These are phyloP conservation scores for Picus viridis DNA, from an alignment of 2,797 vertebrate genomes.

Conservation along the genomic window DNA sequence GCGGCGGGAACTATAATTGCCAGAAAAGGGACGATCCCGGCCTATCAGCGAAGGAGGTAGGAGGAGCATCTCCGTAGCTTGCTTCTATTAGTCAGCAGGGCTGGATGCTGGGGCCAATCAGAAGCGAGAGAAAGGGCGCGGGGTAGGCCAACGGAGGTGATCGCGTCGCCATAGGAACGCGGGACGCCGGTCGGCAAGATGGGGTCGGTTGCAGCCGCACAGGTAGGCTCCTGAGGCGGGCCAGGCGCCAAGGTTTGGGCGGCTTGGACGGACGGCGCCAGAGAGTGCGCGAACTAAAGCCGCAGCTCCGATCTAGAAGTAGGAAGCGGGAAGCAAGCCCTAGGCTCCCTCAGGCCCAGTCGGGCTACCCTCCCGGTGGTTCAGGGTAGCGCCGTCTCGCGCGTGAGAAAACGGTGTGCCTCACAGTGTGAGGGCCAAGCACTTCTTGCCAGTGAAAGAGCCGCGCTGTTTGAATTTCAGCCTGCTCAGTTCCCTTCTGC, in stretches of 20 bases:
- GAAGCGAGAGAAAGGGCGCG: fast-evolving
- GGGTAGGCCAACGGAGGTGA: fast-evolving
- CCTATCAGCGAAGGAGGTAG: not conserved
- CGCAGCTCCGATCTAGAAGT: too few relatives aligned
- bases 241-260: too few relatives aligned
- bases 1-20: not conserved
- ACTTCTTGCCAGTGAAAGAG: not conserved
- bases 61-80: fast-evolving
- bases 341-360: too few relatives aligned
- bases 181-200: conserved; percentile 22
- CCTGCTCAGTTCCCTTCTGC: not conserved
- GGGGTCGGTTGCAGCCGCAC: not conserved
- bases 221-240: not conserved
- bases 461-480: not conserved
- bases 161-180: conserved; percentile 46
- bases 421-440: not conserved
- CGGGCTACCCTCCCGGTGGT: too few relatives aligned
- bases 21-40: not conserved
- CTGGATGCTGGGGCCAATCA: fast-evolving
- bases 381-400: fast-evolving
- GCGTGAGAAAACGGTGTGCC: not conserved
- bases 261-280: not conserved
- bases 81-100: not conserved
- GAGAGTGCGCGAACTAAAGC: not conserved
- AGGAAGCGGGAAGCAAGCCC: too few relatives aligned